phyloP scores from a whole-genome alignment of 2,888 invertebrate genomes.

The Scelioninae gen. 1 region DNA sequence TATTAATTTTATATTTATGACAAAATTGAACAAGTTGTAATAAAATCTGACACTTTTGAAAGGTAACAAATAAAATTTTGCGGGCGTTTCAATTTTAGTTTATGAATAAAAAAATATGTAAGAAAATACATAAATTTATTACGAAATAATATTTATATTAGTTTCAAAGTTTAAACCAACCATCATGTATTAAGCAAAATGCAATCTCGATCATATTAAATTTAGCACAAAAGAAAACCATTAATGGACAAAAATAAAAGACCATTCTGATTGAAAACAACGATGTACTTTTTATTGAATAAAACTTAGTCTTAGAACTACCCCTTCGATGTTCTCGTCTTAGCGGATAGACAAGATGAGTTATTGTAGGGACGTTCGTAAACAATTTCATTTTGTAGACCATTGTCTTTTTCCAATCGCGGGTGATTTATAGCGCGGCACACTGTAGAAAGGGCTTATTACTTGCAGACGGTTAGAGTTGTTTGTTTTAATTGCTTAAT shows the following conservation, averaged over 20 bases:
- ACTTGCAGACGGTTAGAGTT: conserved; percentile 47
- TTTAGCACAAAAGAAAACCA: background rate
- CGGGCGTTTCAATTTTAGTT: too few species aligned
- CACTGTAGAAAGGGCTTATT: conserved; percentile 60
- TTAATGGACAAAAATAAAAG: background rate
- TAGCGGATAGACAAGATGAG: conserved; percentile 34
- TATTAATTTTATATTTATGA: too few species aligned
- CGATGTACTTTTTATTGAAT: conserved; percentile 23
- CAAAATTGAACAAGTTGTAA: too few species aligned
- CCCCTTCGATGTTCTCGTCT: conserved; percentile 46
- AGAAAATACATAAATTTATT: too few species aligned
- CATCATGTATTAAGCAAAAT: too few species aligned
- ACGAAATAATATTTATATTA: too few species aligned
- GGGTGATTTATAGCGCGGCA: conserved; percentile 63
- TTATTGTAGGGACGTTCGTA: conserved; percentile 41
- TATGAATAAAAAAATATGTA: too few species aligned
- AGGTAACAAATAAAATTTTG: too few species aligned
- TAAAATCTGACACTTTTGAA: too few species aligned
- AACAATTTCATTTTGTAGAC: conserved; percentile 65
- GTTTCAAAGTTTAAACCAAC: too few species aligned
- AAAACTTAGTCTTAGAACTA: conserved; percentile 37
- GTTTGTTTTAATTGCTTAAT: conserved; percentile 80
- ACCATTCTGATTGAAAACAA: conserved; percentile 19
- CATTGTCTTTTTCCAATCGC: conserved; percentile 63
- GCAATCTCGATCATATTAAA: too few species aligned